These are phyloP conservation scores for Hydrozoanthus tunicans DNA, from an alignment of 64 coral and sea anemone genomes.

Conservation along the genomic window DNA sequence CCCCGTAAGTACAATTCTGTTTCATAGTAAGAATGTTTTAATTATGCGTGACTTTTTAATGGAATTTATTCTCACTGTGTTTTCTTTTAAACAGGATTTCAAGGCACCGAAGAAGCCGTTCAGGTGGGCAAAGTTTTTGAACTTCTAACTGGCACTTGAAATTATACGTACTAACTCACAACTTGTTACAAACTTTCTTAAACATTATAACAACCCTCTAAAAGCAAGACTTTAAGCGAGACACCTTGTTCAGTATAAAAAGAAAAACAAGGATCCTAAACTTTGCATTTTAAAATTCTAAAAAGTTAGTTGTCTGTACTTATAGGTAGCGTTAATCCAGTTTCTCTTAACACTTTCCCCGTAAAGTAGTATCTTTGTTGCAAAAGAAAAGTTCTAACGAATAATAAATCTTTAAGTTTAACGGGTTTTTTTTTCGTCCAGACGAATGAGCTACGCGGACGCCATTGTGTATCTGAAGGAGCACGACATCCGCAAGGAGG, in stretches of 20 bases:
- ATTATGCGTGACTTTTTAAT: background rate
- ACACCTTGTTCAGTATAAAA: too few species aligned
- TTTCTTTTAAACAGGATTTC: conserved; percentile 74
- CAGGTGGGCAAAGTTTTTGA: conserved; percentile 54
- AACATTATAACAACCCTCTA: too few species aligned
- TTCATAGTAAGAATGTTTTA: background rate
- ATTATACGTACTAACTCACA: too few species aligned
- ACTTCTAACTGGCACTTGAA: too few species aligned
- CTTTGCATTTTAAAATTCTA: too few species aligned
- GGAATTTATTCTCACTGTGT: background rate
- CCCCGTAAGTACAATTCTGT: conserved; percentile 69
- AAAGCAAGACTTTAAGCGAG: too few species aligned
- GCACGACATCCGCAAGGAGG: conserved; percentile 93
- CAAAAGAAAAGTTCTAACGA: background rate
- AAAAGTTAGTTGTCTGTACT: too few species aligned
- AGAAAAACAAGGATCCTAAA: too few species aligned
- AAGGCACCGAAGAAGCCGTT: conserved; percentile 94
- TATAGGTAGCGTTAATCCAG: too few species aligned
- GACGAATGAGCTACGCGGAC: conserved; percentile 95
- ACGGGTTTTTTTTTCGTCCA: conserved; percentile 13
- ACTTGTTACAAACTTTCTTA: too few species aligned
- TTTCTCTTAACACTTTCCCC: too few species aligned
- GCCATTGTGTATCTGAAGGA: conserved; percentile 96
- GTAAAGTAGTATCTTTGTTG: too few species aligned
- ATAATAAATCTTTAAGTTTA: background rate